A percentile compares a stretch with the other conserved stretches of the same genome.
Conservation (phyloP, 2,888 invertebrate genomes). For the Agapostemon virescens region DNA sequence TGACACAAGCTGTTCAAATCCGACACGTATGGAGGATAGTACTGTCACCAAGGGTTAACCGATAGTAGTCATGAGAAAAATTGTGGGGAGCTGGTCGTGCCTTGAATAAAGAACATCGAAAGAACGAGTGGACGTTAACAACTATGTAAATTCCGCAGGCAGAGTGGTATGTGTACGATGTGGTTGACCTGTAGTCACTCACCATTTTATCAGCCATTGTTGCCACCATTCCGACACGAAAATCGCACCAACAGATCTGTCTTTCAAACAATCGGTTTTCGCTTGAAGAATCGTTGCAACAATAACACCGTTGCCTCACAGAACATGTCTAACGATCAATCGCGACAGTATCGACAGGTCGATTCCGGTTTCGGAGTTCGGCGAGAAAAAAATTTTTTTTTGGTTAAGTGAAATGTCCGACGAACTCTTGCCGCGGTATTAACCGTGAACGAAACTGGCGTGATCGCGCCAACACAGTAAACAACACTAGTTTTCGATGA, state of each 20-base stretch:
- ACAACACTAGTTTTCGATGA: not conserved
- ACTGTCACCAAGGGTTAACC: not conserved
- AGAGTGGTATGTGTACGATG: constrained; percentile 65
- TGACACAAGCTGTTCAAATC: not conserved
- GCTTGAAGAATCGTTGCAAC: constrained; percentile 20
- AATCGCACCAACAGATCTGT: constrained; percentile 59
- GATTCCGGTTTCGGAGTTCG: not conserved
- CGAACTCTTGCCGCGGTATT: not conserved
- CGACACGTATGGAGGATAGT: not conserved
- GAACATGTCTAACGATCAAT: constrained; percentile 2
- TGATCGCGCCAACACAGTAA: not conserved
- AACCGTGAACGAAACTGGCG: not conserved
- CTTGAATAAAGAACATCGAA: constrained; percentile 8
- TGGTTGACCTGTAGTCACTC: constrained; percentile 75
- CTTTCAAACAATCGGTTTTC: constrained; percentile 27
- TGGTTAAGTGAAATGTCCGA: constrained; percentile 55
- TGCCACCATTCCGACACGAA: constrained; percentile 71
- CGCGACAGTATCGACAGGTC: not conserved
- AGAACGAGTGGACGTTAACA: constrained; percentile 35
- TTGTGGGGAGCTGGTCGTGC: not conserved
- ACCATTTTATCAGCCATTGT: constrained; percentile 74
- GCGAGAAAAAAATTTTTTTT: constrained; percentile 37
- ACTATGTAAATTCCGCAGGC: constrained; percentile 49
- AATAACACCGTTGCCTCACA: not conserved
- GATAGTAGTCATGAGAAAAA: not conserved